Percentiles rank a stretch among this genome's conserved stretches.
Conservation (phyloP, 2,113 vertebrate species). For the Phodopus roborovskii region DNA sequence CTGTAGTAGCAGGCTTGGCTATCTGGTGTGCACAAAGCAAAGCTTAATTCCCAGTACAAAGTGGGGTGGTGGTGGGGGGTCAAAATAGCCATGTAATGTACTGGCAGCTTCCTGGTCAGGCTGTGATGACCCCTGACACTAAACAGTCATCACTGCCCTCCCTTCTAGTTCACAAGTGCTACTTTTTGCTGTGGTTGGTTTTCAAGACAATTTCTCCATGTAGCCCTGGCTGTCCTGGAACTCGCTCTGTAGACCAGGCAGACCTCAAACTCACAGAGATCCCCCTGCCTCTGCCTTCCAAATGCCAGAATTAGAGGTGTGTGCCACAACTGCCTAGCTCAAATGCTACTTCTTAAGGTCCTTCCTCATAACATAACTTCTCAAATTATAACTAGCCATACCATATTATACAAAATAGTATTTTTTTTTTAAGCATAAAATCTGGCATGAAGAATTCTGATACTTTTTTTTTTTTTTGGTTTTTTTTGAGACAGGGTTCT, state of each 20-base stretch:
- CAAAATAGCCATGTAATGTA: no score
- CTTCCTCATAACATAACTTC: no score
- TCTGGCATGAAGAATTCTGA: no score
- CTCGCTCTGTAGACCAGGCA: neutral
- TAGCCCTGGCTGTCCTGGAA: neutral
- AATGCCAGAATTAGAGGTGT: no score
- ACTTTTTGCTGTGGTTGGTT: neutral
- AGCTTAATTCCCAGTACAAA: neutral
- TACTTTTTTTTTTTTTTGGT: no score
- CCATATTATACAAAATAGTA: no score
- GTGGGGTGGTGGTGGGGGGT: no score
- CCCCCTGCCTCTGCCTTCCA: no score
- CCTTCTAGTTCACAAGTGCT: neutral
- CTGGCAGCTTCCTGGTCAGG: neutral
- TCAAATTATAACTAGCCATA: no score
- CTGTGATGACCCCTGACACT: neutral
- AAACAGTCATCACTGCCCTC: neutral
- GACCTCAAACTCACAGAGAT: neutral
- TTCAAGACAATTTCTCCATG: neutral
- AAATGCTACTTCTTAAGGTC: no score
- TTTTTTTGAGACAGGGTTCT: neutral
- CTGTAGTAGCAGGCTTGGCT: neutral
- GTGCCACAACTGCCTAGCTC: no score
- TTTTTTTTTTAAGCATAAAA: no score
- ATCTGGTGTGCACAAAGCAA: neutral